Evolutionary conservation across 2,797 vertebrate species (phyloP).

Genomic region (Acrossocheilus wenchowensis): DNA sequence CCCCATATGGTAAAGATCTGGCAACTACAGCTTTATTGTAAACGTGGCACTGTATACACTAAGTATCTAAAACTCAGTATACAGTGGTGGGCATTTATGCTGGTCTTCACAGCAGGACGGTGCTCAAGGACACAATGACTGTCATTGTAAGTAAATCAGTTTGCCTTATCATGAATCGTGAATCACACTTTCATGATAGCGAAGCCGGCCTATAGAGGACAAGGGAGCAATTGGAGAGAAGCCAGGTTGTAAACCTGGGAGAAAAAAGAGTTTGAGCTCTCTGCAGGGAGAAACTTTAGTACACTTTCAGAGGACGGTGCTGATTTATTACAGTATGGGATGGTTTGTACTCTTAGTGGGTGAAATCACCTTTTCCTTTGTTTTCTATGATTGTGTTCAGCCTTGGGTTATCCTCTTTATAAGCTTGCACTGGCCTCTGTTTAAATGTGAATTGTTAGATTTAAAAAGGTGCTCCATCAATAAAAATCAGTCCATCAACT

Average conservation of each 20-base stretch:
- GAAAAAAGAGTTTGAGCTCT: constrained; percentile 39
- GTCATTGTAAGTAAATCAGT: constrained; percentile 53
- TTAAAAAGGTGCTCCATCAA: constrained; percentile 19
- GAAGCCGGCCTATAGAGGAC: constrained; percentile 49
- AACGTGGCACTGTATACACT: not conserved
- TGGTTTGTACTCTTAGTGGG: constrained; percentile 46
- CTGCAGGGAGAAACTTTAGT: constrained; percentile 49
- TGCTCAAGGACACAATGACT: constrained; percentile 39
- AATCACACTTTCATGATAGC: constrained; percentile 60
- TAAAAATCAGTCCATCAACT: constrained; percentile 4
- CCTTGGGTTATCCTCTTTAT: constrained; percentile 11
- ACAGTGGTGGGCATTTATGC: not conserved
- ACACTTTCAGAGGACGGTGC: constrained; percentile 32
- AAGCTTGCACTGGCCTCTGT: not conserved
- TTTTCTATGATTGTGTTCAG: constrained; percentile 22
- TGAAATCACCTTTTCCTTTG: constrained; percentile 40
- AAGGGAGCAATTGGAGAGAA: constrained; percentile 47
- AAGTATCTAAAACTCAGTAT: not conserved
- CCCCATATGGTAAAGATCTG: not conserved
- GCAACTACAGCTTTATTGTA: not conserved
- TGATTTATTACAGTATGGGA: constrained; percentile 46
- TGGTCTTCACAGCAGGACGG: not conserved
- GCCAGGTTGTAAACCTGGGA: constrained; percentile 58
- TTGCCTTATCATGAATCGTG: constrained; percentile 56
- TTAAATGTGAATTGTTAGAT: constrained; percentile 19